Base-by-base conservation (phyloP, 2,113 vertebrate species). In the Arizona elegans region DNA sequence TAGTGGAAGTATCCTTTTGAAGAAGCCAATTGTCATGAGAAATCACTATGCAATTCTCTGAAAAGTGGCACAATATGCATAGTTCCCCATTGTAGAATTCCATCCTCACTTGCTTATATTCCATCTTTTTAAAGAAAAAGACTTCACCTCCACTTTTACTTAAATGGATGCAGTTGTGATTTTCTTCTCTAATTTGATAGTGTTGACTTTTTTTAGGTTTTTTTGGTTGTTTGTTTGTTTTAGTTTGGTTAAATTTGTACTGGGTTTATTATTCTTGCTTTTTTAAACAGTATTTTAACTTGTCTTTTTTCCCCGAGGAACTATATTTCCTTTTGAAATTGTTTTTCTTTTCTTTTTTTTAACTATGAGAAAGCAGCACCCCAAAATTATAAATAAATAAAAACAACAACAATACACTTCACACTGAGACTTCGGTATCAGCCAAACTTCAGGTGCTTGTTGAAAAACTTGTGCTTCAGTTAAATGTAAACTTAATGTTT, bases 401-500 rank as follows among this genome's bases (percentile, higher is more conserved):
- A 81, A 38, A 81, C 33, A 81, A 81, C 33, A 81, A 81, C 33
- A 21, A 43, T 81, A 43, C 33, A 81, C 8, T 81, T 81, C 75
- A 55, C 10, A 50, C 89, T 65, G 58, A 65, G 38, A n/a, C 24
- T 62, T 90, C 3, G 9, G 23, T 65, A 65, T n/a, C 54, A 19
- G 24, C 58, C 24, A 55, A 89, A 43, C 26, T 88, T 88, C n/a
- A 38, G 87, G 6, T 9, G 55, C 38, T 90, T 50, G 19, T 47
- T 50, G 56, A 65, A 59, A 88, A 62, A 65, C 26, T 9, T 88
- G 17, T 56, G n/a, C n/a, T 90, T n/a, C 59, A 65, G 47, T 90
- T 65, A 19, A 90, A 65, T 90, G 47, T 90, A 90, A 90, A 89
- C n/a, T n/a, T 89, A 58, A 55, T 90, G 8, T 62, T 90, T 65